phyloP scores from a whole-genome alignment of 2,888 invertebrate species.

The Agonopterix heracliana region DNA sequence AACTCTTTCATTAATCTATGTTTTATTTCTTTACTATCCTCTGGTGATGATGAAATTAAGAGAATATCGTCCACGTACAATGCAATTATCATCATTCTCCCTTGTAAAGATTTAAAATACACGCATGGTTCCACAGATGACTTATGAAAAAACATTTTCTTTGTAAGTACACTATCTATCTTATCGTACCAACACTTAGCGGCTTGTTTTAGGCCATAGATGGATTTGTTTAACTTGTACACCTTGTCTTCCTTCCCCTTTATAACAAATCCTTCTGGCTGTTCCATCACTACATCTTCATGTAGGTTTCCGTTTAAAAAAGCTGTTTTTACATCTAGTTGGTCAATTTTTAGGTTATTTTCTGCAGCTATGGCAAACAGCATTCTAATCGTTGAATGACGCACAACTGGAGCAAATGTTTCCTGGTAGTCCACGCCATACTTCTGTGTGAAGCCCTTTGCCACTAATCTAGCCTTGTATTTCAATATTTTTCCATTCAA shows the following conservation, averaged over 20 bases:
- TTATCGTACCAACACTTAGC: slow-evolving; percentile 8
- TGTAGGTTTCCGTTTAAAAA: slow-evolving; percentile 15
- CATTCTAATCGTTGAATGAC: slow-evolving; percentile 9
- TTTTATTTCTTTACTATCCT: slow-evolving; percentile 6
- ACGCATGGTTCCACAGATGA: slow-evolving; percentile 11
- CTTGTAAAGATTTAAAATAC: slow-evolving; percentile 1
- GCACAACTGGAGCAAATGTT: slow-evolving; percentile 15
- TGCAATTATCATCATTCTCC: slow-evolving; percentile 1
- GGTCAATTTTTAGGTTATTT: slow-evolving; percentile 10
- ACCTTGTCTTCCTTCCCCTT: slow-evolving; percentile 6
- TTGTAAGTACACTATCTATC: slow-evolving; percentile 6
- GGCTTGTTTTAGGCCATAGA: slow-evolving; percentile 12
- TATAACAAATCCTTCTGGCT: slow-evolving; percentile 13
- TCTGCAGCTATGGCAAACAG: slow-evolving; percentile 7
- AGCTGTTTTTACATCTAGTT: slow-evolving; percentile 18
- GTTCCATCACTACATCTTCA: slow-evolving; percentile 14
- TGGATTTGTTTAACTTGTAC: slow-evolving; percentile 10
- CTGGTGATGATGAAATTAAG: neutral
- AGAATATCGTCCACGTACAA: slow-evolving; percentile 16
- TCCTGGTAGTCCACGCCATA: slow-evolving; percentile 11
- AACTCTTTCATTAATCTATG: slow-evolving; percentile 11
- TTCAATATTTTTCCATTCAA: slow-evolving; percentile 4
- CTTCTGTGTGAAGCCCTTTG: too few species aligned
- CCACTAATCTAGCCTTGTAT: slow-evolving; percentile 13
- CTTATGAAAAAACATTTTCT: slow-evolving; percentile 6